phyloP scores from a whole-genome alignment of 2,113 vertebrate species.

The Elanus axillaris region DNA sequence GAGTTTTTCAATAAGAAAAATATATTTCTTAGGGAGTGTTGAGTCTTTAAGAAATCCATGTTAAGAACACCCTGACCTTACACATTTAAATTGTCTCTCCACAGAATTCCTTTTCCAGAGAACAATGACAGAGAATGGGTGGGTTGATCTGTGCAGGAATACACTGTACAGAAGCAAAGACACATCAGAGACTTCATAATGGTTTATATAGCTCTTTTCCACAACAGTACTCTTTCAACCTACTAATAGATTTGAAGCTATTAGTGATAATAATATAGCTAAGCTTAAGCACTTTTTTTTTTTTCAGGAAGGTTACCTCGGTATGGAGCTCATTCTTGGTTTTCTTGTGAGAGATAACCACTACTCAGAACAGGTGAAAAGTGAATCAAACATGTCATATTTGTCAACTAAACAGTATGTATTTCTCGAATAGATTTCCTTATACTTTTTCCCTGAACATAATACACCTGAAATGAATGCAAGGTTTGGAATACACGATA shows the following conservation, averaged over 20 bases:
- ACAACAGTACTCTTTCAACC: not conserved
- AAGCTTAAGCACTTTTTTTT: not conserved
- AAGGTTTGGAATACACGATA: not conserved
- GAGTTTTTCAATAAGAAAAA: not conserved
- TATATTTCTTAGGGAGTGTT: not conserved
- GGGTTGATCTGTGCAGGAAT: not conserved
- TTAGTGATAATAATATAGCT: not conserved
- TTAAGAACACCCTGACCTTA: not conserved
- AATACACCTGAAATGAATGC: not conserved
- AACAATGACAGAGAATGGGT: not conserved
- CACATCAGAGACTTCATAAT: not conserved
- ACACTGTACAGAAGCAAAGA: not conserved
- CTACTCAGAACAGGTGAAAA: not conserved
- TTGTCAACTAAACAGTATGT: not conserved
- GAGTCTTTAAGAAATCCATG: not conserved
- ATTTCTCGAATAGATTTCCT: not conserved
- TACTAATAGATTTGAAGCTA: too few species aligned
- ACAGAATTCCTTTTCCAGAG: not conserved
- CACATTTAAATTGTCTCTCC: not conserved
- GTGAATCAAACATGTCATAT: not conserved
- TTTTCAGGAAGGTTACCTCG: not conserved
- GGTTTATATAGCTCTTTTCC: not conserved
- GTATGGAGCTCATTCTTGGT: not conserved
- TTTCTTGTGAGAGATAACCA: fast-evolving
- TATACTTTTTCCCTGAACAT: not conserved